These are phyloP conservation scores for Noturus placidus DNA, from an alignment of 2,113 vertebrate genomes.

Conservation along the genomic window DNA sequence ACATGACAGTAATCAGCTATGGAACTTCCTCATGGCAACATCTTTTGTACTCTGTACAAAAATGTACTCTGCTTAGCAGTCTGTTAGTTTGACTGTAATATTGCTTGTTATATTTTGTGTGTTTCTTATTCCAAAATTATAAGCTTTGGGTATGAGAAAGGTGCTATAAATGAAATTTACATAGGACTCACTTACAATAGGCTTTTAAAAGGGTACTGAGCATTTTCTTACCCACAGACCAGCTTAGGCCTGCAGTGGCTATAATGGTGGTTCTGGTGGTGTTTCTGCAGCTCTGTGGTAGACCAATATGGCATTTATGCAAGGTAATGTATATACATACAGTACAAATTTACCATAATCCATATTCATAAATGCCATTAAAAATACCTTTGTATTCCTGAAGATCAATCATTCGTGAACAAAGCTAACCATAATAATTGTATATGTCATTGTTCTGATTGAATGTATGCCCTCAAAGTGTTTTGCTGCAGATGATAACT, in stretches of 20 bases:
- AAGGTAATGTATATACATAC: neutral
- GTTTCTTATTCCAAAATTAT: too few species aligned
- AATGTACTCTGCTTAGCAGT: neutral
- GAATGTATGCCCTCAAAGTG: neutral
- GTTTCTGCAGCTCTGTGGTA: neutral
- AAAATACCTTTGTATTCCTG: neutral
- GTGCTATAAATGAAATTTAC: too few species aligned
- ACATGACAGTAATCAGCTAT: neutral
- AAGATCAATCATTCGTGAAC: neutral
- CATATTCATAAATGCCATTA: neutral
- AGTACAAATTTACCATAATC: neutral
- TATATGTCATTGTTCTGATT: constrained; percentile 21
- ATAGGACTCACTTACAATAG: neutral
- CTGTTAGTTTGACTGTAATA: too few species aligned
- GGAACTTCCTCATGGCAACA: neutral
- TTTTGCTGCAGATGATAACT: constrained; percentile 11
- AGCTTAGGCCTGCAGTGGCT: neutral
- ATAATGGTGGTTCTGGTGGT: neutral
- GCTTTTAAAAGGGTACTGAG: neutral
- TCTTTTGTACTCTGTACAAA: too few species aligned
- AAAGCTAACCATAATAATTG: constrained; percentile 18
- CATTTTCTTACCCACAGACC: neutral
- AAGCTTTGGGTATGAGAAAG: too few species aligned
- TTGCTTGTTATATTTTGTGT: too few species aligned
- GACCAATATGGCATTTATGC: neutral